Evolutionary conservation across 2,797 vertebrate genomes (phyloP), one percentile per base, ranked within the genome.

Genomic region (Hippocampus kuda): DNA sequence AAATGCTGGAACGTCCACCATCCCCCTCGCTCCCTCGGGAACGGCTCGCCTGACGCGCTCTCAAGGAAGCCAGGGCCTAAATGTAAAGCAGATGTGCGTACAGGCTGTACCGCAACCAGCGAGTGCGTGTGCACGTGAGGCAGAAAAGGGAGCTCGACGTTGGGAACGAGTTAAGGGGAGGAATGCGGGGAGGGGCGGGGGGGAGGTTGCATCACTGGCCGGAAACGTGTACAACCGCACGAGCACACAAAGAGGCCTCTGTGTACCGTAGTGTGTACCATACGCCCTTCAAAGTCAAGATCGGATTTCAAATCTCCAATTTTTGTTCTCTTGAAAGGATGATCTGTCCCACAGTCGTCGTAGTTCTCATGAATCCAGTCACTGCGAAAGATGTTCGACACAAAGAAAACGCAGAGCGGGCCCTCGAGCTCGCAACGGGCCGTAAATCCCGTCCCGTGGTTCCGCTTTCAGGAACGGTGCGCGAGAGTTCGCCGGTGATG

Each of bases 211-310:
- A 27, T 65, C 63, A 65, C 2, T 18, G 24, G 11, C 13, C 42
- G 48, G 24, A 65, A 65, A 65, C 63, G 44, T 48, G 63, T 18
- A 15, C 20, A n/a, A 41, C 9, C 11, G n/a, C 38, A 41, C 30
- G 27, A 70, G 66, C 73, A 74, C 71, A 73, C 59, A 73, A 69
- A 70, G 51, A 65, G 68, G 56, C 56, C 26, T 60, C 57, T 60
- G 57, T 60, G 27, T 34, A 34, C 34, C 26, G 12, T 46, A 16
- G 41, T 15, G n/a, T 26, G 34, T 8, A 38, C 1, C 12, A 64
- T n/a, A 20, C 4, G n/a, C 8, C 53, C 53, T 24, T 56, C 10
- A 26, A 56, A 56, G 34, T 38, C 34, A 1, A 8, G 34, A 38
- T 38, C 34, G 8, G 34, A 38, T 38, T 38, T 48, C 46, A 48